These are phyloP conservation scores for Trichopoda pennipes DNA, from an alignment of 2,888 invertebrate genomes.

Conservation along the genomic window DNA sequence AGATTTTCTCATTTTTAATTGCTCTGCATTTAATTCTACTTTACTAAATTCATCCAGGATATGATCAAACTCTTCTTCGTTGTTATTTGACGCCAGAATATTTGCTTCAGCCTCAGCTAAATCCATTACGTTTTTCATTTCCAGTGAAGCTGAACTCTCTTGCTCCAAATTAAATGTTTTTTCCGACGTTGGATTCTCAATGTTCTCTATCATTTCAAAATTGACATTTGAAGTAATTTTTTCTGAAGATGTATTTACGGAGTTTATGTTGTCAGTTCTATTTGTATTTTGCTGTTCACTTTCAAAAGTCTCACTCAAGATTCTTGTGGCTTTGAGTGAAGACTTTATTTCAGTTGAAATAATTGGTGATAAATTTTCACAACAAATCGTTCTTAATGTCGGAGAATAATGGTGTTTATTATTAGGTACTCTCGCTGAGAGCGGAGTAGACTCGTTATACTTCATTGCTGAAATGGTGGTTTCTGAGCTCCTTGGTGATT, in stretches of 20 bases:
- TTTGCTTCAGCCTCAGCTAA: constrained; percentile 76
- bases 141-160: constrained; percentile 70
- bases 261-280: constrained; percentile 58
- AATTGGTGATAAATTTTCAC: constrained; percentile 78
- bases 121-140: constrained; percentile 76
- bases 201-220: constrained; percentile 75
- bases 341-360: constrained; percentile 67
- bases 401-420: constrained; percentile 75
- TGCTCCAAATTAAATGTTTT: constrained; percentile 63
- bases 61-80: constrained; percentile 79
- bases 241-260: constrained; percentile 67
- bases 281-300: constrained; percentile 57
- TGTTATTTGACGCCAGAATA: constrained; percentile 75
- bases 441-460: constrained; percentile 77
- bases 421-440: constrained; percentile 71
- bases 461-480: constrained; percentile 70
- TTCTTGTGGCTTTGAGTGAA: constrained; percentile 62
- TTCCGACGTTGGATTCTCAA: constrained; percentile 75
- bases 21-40: constrained; percentile 76
- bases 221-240: constrained; percentile 70
- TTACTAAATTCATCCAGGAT: constrained; percentile 78
- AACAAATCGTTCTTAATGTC: constrained; percentile 72
- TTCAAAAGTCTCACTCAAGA: constrained; percentile 73
- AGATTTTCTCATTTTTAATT: constrained; percentile 79
- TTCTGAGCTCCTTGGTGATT: constrained; percentile 76